Conservation (phyloP, 2,888 invertebrate genomes). For the Neoaliturus tenellus region DNA sequence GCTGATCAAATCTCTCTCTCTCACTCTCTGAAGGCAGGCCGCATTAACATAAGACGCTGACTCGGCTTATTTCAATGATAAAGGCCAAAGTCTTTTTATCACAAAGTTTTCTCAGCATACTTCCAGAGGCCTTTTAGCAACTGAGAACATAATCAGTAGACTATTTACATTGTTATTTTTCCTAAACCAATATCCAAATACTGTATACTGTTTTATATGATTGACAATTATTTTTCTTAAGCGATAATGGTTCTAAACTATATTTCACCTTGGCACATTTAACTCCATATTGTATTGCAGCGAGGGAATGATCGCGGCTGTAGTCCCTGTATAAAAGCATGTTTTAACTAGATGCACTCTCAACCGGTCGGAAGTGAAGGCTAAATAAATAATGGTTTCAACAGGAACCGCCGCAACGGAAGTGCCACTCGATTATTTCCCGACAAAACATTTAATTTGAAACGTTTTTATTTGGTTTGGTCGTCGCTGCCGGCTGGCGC, state of each 20-base stretch:
- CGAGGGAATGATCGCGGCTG: no score
- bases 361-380: not conserved
- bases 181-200: no score
- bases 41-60: not conserved
- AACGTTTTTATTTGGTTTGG: conserved; percentile 39
- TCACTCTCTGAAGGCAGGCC: not conserved
- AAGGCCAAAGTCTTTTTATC: not conserved
- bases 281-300: no score
- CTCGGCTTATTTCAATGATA: conserved; percentile 16
- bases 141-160: not conserved
- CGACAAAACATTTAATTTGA: conserved; percentile 44
- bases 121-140: not conserved
- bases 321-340: no score
- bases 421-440: conserved; percentile 22
- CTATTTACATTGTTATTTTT: no score
- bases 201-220: no score
- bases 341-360: no score
- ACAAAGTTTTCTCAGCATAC: not conserved
- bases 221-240: no score
- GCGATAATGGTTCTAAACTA: no score
- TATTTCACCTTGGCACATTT: no score
- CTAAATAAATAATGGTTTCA: conserved; percentile 22
- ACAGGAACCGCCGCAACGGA: conserved; percentile 21
- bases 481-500: not conserved
- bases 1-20: not conserved